Conservation (phyloP, 2,113 vertebrate genomes). For the Odontophorus gujanensis region DNA sequence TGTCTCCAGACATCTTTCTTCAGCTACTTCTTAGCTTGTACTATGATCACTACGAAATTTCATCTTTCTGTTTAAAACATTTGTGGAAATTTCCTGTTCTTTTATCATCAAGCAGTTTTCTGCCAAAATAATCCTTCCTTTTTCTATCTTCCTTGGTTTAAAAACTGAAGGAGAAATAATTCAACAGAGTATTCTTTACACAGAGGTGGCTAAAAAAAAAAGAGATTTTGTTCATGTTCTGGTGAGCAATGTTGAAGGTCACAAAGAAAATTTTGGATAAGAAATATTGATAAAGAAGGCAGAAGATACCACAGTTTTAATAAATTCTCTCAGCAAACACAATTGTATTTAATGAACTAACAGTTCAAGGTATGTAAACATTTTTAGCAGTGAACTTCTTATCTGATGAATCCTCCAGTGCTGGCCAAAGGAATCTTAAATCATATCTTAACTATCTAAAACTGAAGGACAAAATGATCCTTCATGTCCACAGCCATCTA, state of each 20-base stretch:
- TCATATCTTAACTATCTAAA: neutral
- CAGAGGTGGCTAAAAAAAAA: neutral
- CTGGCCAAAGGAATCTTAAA: neutral
- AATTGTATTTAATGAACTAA: neutral
- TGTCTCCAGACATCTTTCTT: neutral
- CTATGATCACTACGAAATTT: neutral
- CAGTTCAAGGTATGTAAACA: neutral
- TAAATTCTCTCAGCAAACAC: neutral
- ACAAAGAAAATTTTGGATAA: neutral
- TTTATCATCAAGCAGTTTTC: neutral
- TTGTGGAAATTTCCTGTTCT: neutral
- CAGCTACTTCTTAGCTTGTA: neutral
- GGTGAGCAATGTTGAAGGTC: neutral
- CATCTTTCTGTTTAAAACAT: neutral
- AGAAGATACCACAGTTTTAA: neutral
- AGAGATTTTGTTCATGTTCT: neutral
- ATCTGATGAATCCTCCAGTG: neutral
- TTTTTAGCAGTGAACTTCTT: neutral
- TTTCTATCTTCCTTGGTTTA: neutral
- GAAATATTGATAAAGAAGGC: neutral
- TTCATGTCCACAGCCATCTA: neutral
- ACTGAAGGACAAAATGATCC: neutral
- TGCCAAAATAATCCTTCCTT: neutral
- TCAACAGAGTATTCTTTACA: neutral
- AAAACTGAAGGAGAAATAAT: neutral